Evolutionary conservation across 2,888 invertebrate genomes (phyloP).

Genomic region (Pherbina coryleti): DNA sequence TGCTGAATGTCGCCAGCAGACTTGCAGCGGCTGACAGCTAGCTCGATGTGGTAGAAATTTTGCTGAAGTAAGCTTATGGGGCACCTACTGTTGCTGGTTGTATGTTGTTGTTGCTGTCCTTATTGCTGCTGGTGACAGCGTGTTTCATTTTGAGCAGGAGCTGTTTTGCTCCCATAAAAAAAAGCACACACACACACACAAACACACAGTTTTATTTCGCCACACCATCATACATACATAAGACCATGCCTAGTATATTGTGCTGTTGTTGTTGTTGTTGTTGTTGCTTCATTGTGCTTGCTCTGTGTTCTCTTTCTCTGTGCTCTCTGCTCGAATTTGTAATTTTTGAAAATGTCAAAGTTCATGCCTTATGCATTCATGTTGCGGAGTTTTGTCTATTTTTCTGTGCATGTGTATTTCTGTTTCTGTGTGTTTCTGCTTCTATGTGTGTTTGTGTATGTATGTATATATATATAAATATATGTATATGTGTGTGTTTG

Average conservation of each 20-base stretch:
- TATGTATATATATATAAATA: too few relatives aligned
- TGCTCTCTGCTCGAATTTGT: background rate
- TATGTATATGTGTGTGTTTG: background rate
- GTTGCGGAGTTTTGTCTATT: too few relatives aligned
- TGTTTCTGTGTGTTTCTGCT: background rate
- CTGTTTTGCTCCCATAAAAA: background rate
- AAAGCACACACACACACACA: background rate
- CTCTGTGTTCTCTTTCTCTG: background rate
- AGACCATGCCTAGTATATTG: background rate
- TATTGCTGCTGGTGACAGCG: background rate
- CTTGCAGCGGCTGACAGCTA: background rate
- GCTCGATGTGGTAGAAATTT: background rate
- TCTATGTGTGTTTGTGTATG: too few relatives aligned
- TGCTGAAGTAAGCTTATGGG: background rate
- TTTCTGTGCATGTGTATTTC: background rate
- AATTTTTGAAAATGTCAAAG: constrained; percentile 37
- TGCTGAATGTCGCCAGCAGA: too few relatives aligned
- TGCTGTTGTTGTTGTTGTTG: background rate
- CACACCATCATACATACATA: too few relatives aligned
- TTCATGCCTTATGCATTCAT: constrained; percentile 17
- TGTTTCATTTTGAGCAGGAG: background rate
- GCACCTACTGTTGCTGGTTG: constrained; percentile 1
- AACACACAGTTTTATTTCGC: background rate
- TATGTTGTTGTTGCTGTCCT: background rate
- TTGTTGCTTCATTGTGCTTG: background rate